phyloP scores from a whole-genome alignment of 2,888 invertebrate genomes.

The Pyrocoelia pectoralis region DNA sequence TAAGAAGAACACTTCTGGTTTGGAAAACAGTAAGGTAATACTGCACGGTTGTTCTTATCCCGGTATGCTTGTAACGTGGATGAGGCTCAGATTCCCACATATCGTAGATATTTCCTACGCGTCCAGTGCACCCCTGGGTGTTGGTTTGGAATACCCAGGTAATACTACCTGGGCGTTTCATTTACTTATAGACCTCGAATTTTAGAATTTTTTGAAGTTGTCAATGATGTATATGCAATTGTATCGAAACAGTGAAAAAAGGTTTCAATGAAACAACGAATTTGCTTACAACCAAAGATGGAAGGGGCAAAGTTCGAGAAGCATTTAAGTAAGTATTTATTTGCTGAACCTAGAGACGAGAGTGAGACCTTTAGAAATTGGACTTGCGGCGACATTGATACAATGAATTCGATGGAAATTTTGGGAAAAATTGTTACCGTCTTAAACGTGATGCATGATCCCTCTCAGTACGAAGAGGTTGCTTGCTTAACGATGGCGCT shows the following conservation, averaged over 20 bases:
- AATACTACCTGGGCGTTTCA: too few relatives aligned
- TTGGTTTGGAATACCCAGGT: constrained; percentile 28
- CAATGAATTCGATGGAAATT: constrained; percentile 15
- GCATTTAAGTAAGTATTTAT: constrained; percentile 23
- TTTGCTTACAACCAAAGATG: constrained; percentile 17
- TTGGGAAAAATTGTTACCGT: constrained; percentile 6
- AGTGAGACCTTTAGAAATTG: constrained; percentile 9
- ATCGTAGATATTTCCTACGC: constrained; percentile 66
- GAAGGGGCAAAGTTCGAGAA: constrained; percentile 13
- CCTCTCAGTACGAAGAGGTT: constrained; percentile 19
- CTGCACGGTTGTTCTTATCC: constrained; percentile 69
- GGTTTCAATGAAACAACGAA: constrained; percentile 11
- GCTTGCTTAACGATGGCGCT: constrained; percentile 17
- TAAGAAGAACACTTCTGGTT: neutral
- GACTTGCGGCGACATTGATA: constrained; percentile 14
- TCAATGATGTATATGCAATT: constrained; percentile 25
- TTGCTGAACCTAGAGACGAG: neutral
- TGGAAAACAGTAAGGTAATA: constrained; percentile 39
- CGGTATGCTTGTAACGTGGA: constrained; percentile 69
- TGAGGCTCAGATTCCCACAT: constrained; percentile 66
- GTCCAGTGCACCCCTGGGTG: constrained; percentile 64
- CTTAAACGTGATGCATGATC: constrained; percentile 21
- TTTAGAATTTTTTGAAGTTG: constrained; percentile 22
- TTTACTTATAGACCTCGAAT: neutral
- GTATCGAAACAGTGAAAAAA: constrained; percentile 19